Evolutionary conservation across 2,888 invertebrate species (phyloP).

Genomic region (Brachyopa scutellaris): DNA sequence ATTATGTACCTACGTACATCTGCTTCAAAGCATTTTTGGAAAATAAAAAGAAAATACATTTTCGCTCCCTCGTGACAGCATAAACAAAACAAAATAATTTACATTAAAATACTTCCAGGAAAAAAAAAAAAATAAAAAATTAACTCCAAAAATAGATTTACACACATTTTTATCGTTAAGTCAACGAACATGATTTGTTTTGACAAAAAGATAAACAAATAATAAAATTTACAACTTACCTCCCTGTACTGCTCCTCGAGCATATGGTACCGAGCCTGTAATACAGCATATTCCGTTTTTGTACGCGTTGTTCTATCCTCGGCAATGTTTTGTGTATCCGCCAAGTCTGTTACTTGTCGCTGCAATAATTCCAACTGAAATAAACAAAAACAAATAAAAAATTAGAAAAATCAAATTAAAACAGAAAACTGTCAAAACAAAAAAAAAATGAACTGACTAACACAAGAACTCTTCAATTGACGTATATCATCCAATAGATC

Average conservation of each 20-base stretch:
- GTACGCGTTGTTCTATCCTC: constrained; percentile 94
- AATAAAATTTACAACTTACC: constrained; percentile 77
- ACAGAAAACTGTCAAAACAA: constrained; percentile 11
- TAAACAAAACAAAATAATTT: constrained; percentile 2
- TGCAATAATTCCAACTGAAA: constrained; percentile 94
- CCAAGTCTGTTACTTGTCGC: constrained; percentile 94
- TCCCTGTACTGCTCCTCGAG: constrained; percentile 92
- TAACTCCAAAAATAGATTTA: neutral
- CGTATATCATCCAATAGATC: constrained; percentile 80
- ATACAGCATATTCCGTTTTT: constrained; percentile 95
- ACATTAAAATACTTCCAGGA: neutral
- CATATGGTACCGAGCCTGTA: constrained; percentile 94
- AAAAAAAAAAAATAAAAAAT: neutral
- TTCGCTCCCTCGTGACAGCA: neutral
- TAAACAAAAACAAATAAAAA: constrained; percentile 64
- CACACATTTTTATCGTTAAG: neutral
- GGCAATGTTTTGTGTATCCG: constrained; percentile 92
- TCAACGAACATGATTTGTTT: constrained; percentile 40
- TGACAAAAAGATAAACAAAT: constrained; percentile 9
- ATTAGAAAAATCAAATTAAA: constrained; percentile 34
- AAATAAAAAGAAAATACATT: neutral
- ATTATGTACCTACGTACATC: too few species aligned
- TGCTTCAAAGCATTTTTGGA: neutral
- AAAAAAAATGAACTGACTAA: constrained; percentile 76
- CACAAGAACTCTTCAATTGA: constrained; percentile 80